A percentile compares a stretch with the other conserved stretches of the same genome.
Conservation (phyloP, 2,888 invertebrate species). For the Hipparchia semele region DNA sequence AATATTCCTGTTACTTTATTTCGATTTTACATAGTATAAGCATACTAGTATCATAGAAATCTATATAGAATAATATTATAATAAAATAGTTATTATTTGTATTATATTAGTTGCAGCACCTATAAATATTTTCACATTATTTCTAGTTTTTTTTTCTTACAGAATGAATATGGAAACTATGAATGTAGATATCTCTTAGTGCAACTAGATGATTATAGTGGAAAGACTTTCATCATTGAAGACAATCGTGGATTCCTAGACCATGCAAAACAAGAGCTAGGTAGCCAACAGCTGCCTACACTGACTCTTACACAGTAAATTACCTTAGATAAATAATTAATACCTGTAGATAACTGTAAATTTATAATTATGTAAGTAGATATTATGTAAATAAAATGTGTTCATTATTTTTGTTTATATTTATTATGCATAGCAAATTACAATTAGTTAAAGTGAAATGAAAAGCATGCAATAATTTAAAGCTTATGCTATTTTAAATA, state of each 20-base stretch:
- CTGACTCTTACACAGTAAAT: constrained; percentile 60
- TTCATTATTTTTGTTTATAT: constrained; percentile 4
- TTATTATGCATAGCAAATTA: neutral
- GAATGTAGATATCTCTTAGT: constrained; percentile 93
- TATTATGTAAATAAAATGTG: constrained; percentile 37
- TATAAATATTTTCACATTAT: too few relatives aligned
- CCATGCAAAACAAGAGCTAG: constrained; percentile 50
- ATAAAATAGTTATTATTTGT: too few relatives aligned
- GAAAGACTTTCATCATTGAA: constrained; percentile 89
- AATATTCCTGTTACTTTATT: too few relatives aligned
- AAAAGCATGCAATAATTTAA: neutral
- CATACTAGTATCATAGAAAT: too few relatives aligned
- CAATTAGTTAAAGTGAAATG: neutral
- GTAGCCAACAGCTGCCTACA: constrained; percentile 56
- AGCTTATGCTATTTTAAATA: neutral
- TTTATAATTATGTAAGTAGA: constrained; percentile 39
- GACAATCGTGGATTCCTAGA: constrained; percentile 86
- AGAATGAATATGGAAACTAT: constrained; percentile 90
- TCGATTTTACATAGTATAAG: too few relatives aligned
- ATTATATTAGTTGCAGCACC: too few relatives aligned
- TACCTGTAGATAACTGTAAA: constrained; percentile 46
- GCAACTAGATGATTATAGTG: constrained; percentile 90
- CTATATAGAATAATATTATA: too few relatives aligned
- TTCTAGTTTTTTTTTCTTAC: constrained; percentile 52
- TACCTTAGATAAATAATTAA: constrained; percentile 18